Evolutionary conservation across 2,888 invertebrate genomes (phyloP).

Genomic region (Pseudococcus jackbeardsleyi): DNA sequence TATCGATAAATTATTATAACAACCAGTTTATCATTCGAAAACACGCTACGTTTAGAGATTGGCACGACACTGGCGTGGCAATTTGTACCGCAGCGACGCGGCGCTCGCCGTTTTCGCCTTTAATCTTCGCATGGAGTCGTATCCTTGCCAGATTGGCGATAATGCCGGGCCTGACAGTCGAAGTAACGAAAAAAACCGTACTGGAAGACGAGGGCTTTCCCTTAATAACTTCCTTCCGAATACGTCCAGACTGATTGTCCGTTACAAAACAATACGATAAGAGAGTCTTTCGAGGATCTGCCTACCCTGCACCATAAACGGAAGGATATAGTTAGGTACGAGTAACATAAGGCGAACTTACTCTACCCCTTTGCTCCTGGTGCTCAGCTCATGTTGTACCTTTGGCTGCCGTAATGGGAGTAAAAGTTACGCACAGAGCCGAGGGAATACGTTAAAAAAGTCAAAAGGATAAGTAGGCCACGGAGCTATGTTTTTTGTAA

Average conservation of each 20-base stretch:
- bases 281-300: background rate
- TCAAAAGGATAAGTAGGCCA: conserved; percentile 58
- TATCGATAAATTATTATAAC: conserved; percentile 30
- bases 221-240: conserved; percentile 38
- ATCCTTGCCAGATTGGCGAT: no score
- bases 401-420: background rate
- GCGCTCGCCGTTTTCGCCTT: background rate
- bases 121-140: background rate
- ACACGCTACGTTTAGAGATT: conserved; percentile 12
- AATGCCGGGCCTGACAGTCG: background rate
- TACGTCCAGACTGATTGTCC: conserved; percentile 50
- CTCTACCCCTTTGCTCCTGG: background rate
- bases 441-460: conserved; percentile 27
- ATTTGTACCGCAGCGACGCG: conserved; percentile 11
- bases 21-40: conserved; percentile 51
- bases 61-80: conserved; percentile 9
- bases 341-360: conserved; percentile 57
- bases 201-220: background rate
- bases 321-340: conserved; percentile 56
- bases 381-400: background rate
- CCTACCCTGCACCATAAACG: background rate
- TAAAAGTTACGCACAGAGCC: background rate
- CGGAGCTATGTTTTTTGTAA: background rate
- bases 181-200: background rate
- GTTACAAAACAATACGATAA: conserved; percentile 43